Percentiles rank a stretch among this genome's conserved stretches.
phyloP scores from a whole-genome alignment of 1,140 invertebrate species.

The Caerostris darwini region DNA sequence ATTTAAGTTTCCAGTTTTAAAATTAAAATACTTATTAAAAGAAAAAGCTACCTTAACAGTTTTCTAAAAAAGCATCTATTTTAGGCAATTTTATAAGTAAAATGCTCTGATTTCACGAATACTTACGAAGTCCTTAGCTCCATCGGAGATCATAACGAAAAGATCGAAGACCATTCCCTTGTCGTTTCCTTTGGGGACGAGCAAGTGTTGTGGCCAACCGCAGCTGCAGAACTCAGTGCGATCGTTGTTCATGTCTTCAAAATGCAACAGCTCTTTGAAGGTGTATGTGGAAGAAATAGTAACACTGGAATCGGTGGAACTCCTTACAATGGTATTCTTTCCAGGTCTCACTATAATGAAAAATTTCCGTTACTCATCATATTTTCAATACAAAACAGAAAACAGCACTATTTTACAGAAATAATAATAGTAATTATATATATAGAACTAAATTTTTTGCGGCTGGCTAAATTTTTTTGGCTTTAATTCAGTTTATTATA shows the following conservation, averaged over 20 bases:
- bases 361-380: neutral
- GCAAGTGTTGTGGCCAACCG: constrained; percentile 87
- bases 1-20: neutral
- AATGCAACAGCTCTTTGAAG: constrained; percentile 83
- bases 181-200: constrained; percentile 88
- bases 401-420: too few species aligned
- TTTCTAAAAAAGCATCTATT: neutral
- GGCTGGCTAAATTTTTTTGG: too few species aligned
- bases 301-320: constrained; percentile 87
- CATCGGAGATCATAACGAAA: constrained; percentile 92
- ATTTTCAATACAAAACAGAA: neutral
- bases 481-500: too few species aligned
- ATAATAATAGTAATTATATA: too few species aligned
- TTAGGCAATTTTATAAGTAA: neutral
- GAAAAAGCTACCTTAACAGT: neutral
- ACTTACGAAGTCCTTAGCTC: constrained; percentile 85
- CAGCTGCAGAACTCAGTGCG: constrained; percentile 83
- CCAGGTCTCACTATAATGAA: constrained; percentile 85
- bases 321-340: constrained; percentile 85
- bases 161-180: constrained; percentile 87
- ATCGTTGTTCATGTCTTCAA: constrained; percentile 39
- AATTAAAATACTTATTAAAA: neutral
- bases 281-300: constrained; percentile 88
- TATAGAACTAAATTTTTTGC: too few species aligned
- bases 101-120: neutral